Conservation (phyloP, 2,888 invertebrate species). For the Mesochorus sp. region DNA sequence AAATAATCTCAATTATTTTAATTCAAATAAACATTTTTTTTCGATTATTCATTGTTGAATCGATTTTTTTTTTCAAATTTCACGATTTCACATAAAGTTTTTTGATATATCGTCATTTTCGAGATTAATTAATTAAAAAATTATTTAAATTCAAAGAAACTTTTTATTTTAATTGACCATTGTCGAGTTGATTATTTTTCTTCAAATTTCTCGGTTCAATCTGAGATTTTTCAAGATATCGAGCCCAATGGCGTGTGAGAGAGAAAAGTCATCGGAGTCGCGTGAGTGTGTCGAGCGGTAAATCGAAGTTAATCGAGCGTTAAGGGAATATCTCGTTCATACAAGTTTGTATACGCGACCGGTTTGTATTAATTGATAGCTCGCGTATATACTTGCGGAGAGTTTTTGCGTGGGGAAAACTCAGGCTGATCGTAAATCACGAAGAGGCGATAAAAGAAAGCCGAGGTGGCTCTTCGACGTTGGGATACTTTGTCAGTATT, state of each 20-base stretch:
- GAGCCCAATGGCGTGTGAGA: conserved; percentile 3
- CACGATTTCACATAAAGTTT: too few relatives aligned
- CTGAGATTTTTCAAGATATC: neutral
- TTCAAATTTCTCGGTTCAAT: neutral
- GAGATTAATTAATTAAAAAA: too few relatives aligned
- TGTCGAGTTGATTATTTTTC: neutral
- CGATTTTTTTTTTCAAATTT: too few relatives aligned
- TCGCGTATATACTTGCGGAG: conserved; percentile 35
- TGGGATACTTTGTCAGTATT: neutral
- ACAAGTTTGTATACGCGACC: conserved; percentile 50
- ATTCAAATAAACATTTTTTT: too few relatives aligned
- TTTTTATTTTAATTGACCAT: too few relatives aligned
- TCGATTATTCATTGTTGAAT: too few relatives aligned
- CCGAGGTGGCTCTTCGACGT: conserved; percentile 26
- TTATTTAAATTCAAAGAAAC: too few relatives aligned
- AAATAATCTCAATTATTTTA: too few relatives aligned
- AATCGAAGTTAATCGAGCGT: conserved; percentile 59
- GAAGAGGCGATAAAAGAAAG: conserved; percentile 57
- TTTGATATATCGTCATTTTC: too few relatives aligned
- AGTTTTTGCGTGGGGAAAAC: conserved; percentile 4
- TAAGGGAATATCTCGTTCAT: conserved; percentile 51
- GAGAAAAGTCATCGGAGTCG: neutral
- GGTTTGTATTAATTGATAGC: conserved; percentile 60
- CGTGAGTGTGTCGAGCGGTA: conserved; percentile 24
- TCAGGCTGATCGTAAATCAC: conserved; percentile 46